A percentile compares a stretch with the other conserved stretches of the same genome.
These are phyloP conservation scores for Chelon labrosus DNA, from an alignment of 2,797 vertebrate species.

Conservation along the genomic window DNA sequence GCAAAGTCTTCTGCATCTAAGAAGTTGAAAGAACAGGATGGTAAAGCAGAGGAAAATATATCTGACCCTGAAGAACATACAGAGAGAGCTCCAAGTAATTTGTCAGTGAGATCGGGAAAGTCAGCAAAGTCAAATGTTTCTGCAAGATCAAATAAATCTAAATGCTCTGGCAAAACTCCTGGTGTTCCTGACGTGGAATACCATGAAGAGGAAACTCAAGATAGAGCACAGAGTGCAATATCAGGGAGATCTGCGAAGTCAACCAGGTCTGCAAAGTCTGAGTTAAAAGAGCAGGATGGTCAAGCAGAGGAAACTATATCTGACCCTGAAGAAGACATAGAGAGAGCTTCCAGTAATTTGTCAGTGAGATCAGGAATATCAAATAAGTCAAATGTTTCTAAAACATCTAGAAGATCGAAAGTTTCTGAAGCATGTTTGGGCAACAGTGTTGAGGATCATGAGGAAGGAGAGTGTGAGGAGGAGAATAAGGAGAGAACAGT, in stretches of 20 bases:
- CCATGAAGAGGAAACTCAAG: slow-evolving; percentile 20
- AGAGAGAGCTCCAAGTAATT: slow-evolving; percentile 31
- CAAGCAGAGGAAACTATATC: no score
- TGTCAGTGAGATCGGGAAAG: slow-evolving; percentile 61
- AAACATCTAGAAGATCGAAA: slow-evolving; percentile 49
- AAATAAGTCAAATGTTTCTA: neutral
- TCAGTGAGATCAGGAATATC: neutral
- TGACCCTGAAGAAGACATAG: no score
- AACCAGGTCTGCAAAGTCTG: slow-evolving; percentile 6
- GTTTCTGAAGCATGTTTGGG: slow-evolving; percentile 5
- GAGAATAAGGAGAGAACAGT: slow-evolving; percentile 52
- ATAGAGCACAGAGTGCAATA: slow-evolving; percentile 44
- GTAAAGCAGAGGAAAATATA: no score
- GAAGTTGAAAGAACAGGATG: slow-evolving; percentile 12
- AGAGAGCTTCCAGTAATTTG: neutral
- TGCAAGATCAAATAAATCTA: slow-evolving; percentile 46
- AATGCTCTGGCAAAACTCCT: slow-evolving; percentile 26
- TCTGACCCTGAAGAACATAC: neutral
- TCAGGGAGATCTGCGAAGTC: slow-evolving; percentile 60
- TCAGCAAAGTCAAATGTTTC: slow-evolving; percentile 48
- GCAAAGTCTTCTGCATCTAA: slow-evolving; percentile 57
- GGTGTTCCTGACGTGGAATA: slow-evolving; percentile 1
- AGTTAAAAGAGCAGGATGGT: no score
- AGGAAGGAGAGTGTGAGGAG: slow-evolving; percentile 16
- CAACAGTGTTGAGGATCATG: slow-evolving; percentile 14